phyloP scores from a whole-genome alignment of 2,888 invertebrate genomes.

The Campoletis raptor region DNA sequence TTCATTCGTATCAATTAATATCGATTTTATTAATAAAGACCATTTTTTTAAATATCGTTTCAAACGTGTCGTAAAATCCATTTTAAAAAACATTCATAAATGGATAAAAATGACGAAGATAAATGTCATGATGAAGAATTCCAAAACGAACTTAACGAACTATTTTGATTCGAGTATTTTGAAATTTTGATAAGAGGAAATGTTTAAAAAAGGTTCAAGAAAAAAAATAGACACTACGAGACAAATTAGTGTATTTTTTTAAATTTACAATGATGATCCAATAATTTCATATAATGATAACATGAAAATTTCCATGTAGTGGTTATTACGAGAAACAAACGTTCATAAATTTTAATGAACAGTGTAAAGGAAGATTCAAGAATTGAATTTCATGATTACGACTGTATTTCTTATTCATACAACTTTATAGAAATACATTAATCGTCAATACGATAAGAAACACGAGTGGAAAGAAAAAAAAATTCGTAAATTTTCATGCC shows the following conservation, averaged over 20 bases:
- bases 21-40: background rate
- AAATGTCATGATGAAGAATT: background rate
- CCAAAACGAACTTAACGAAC: background rate
- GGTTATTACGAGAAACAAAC: background rate
- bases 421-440: background rate
- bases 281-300: too few relatives aligned
- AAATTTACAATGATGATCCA: too few relatives aligned
- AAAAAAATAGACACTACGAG: background rate
- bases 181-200: background rate
- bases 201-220: too few relatives aligned
- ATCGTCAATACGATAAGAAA: background rate
- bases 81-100: too few relatives aligned
- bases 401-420: background rate
- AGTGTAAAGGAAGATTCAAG: background rate
- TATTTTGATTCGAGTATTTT: background rate
- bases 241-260: background rate
- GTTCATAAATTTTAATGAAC: background rate
- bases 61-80: too few relatives aligned
- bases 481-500: background rate
- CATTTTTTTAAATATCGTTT: background rate
- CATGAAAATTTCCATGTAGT: background rate
- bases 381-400: background rate
- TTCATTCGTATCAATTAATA: background rate
- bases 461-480: background rate
- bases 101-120: background rate